A percentile compares a stretch with the other conserved stretches of the same genome.
Evolutionary conservation across 2,888 invertebrate genomes (phyloP).

Genomic region (Diarsia mendica): DNA sequence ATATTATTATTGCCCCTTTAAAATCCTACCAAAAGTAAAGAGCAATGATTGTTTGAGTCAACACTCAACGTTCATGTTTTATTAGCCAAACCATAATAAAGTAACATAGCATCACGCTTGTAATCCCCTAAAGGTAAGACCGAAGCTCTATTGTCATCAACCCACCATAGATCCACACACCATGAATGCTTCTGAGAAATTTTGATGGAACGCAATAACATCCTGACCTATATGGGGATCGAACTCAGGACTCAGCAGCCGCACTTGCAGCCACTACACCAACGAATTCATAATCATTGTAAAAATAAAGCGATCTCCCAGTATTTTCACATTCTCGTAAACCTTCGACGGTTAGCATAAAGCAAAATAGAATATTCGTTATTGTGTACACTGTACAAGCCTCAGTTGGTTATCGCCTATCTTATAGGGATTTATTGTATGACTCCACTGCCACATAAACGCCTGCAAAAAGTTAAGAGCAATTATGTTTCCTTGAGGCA

Average conservation of each 20-base stretch:
- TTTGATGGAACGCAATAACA: too few relatives aligned
- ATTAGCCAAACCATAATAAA: neutral
- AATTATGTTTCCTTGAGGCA: neutral
- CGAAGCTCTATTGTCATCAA: neutral
- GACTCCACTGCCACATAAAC: neutral
- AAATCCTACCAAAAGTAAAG: neutral
- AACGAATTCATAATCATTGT: neutral
- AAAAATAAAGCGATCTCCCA: neutral
- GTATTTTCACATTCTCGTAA: neutral
- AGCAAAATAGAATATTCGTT: too few relatives aligned
- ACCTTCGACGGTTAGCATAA: too few relatives aligned
- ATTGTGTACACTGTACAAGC: too few relatives aligned
- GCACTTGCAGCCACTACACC: neutral
- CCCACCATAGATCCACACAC: neutral
- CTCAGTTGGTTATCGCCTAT: neutral
- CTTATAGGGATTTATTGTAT: neutral
- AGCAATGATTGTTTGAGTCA: neutral
- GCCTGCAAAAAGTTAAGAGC: conserved; percentile 16
- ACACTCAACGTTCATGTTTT: neutral
- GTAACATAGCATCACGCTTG: neutral
- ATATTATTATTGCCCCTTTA: neutral
- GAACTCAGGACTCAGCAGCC: neutral
- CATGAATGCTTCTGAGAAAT: neutral
- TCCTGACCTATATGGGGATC: neutral
- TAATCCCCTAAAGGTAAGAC: neutral